Evolutionary conservation across 2,797 vertebrate genomes (phyloP), one percentile per base, ranked within the genome.

Genomic region (Sebastes hubbsi): DNA sequence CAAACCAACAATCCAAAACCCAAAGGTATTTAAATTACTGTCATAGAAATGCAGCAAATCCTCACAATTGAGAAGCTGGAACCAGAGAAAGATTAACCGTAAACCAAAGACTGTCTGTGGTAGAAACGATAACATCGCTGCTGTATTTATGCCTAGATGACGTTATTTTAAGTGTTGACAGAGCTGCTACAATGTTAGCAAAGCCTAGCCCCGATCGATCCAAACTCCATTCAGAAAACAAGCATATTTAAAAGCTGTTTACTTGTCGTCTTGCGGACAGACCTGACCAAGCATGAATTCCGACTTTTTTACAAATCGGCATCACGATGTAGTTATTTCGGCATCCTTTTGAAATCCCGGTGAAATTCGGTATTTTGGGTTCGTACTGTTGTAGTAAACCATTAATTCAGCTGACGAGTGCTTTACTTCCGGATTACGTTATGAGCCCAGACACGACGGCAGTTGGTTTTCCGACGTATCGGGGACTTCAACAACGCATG

Each of bases 261-360:
- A 18, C 42, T 46, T 46, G 42, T 1, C 42, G 16, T 46, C 42
- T 46, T 46, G 42, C 16, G 1, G 42, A 46, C 0, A 46, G 42
- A 29, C 27, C 27, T 1, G 1, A 29, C 27, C 1, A 46, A 49
- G 46, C 46, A 49, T 18, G 46, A 49, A 49, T 49, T 20, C 0
- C 3, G 46, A 49, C 46, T 49, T 49, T 42, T 49, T 49, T 20
- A 49, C 2, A 49, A 49, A 49, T 49, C 18, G 0, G 0, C 3
- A 49, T 49, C 46, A 49, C 1, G 46, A 20, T 49, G 46, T 49
- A 0, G 18, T 49, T 49, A 49, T 20, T 49, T 49, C 18, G 0
- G 46, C 46, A 49, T 49, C 55, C 1, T 58, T 58, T 58, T 58
- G 55, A 8, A 59, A 46, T 46, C 14, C 2, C 56, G 25, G 8